Evolutionary conservation across 2,113 vertebrate species (phyloP).

Genomic region (Actenoides hombroni): DNA sequence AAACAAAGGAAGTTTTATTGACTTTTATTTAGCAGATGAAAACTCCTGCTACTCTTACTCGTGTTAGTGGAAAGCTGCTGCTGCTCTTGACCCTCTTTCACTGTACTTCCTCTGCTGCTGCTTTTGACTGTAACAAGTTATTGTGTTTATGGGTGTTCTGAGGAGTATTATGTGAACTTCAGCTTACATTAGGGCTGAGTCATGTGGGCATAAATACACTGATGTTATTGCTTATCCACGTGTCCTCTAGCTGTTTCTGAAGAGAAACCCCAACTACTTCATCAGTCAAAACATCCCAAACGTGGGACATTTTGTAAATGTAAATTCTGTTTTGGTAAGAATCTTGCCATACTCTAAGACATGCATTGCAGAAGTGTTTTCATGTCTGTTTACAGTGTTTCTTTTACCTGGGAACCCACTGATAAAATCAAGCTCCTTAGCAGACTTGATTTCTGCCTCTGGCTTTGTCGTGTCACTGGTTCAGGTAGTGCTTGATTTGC

Average conservation of each 20-base stretch:
- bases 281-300: neutral
- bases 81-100: neutral
- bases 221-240: conserved; percentile 13
- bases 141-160: neutral
- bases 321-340: neutral
- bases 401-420: neutral
- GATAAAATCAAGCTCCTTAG: conserved; percentile 44
- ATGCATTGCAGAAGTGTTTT: neutral
- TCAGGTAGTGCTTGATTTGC: neutral
- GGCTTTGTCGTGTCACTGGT: neutral
- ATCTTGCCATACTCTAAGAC: neutral
- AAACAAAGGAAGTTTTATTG: neutral
- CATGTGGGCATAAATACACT: conserved; percentile 8
- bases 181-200: conserved; percentile 19
- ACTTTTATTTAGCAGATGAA: neutral
- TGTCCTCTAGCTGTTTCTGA: conserved; percentile 22
- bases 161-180: neutral
- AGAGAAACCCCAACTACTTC: neutral
- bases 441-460: conserved; percentile 18
- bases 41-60: neutral
- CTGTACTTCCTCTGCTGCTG: neutral
- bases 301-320: neutral
- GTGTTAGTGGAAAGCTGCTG: neutral
- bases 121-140: neutral
- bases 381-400: neutral